Conservation (phyloP, 2,888 invertebrate genomes). For the Bellardia bayeri region DNA sequence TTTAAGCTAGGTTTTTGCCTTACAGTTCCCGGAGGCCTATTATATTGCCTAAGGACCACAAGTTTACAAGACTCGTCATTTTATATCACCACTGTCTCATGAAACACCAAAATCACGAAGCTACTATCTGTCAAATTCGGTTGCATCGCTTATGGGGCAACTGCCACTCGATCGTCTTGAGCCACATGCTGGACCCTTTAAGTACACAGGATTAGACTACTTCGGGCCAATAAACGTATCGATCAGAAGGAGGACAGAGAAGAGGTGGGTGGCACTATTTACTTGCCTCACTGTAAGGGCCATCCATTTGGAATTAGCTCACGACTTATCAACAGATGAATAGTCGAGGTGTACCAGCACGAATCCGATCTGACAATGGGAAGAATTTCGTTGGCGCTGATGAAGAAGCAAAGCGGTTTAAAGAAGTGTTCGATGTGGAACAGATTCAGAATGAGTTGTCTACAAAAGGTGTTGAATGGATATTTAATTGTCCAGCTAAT, state of each 20-base stretch:
- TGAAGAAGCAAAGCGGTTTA: conserved; percentile 50
- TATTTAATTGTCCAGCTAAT: conserved; percentile 70
- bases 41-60: conserved; percentile 64
- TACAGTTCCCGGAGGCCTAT: conserved; percentile 54
- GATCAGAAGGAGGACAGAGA: conserved; percentile 52
- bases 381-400: conserved; percentile 66
- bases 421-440: no score
- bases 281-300: conserved; percentile 71
- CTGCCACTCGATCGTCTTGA: conserved; percentile 47
- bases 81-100: conserved; percentile 48
- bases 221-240: conserved; percentile 61
- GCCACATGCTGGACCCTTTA: conserved; percentile 35
- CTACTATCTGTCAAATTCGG: conserved; percentile 61
- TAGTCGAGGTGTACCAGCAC: conserved; percentile 64
- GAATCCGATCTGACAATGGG: conserved; percentile 69
- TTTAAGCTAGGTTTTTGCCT: conserved; percentile 59
- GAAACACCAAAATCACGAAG: conserved; percentile 69
- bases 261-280: conserved; percentile 72
- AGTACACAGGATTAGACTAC: conserved; percentile 56
- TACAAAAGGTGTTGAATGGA: conserved; percentile 69
- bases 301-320: conserved; percentile 56
- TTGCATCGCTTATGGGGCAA: conserved; percentile 69
- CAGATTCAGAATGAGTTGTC: conserved; percentile 13
- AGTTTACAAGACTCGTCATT: conserved; percentile 53
- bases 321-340: conserved; percentile 66